A percentile compares a stretch with the other conserved stretches of the same genome.
These are phyloP conservation scores for Myanophis thanlyinensis DNA, from an alignment of 2,113 vertebrate genomes.

Conservation along the genomic window DNA sequence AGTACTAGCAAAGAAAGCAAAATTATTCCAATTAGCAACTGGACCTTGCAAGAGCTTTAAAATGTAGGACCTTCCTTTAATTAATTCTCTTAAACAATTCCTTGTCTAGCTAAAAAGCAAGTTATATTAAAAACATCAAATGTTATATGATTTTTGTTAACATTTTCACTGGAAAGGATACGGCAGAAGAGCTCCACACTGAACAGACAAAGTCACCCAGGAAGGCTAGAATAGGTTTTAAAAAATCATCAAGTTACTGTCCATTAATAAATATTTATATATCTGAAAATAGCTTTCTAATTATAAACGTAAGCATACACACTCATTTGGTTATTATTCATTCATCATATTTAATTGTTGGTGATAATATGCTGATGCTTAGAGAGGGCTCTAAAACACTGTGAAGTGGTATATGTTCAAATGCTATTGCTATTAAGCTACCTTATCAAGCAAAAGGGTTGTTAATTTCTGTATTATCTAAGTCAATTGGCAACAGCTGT, in stretches of 20 bases:
- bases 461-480: not conserved
- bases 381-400: not conserved
- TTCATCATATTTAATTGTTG: not conserved
- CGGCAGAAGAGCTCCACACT: conserved; percentile 95
- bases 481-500: not conserved
- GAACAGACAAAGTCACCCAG: conserved; percentile 92
- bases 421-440: not conserved
- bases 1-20: not conserved
- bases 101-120: not conserved
- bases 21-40: not conserved
- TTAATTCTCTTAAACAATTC: not conserved
- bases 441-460: not conserved
- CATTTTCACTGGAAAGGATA: conserved; percentile 82
- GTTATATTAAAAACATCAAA: not conserved
- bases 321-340: not conserved
- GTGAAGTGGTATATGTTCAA: not conserved
- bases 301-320: not conserved
- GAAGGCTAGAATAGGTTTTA: conserved; percentile 82
- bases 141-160: not conserved
- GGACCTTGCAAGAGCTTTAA: not conserved
- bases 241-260: conserved; percentile 3
- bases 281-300: not conserved
- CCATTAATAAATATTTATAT: not conserved
- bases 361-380: not conserved
- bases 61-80: not conserved